These are phyloP conservation scores for Trematomus bernacchii DNA, from an alignment of 2,797 vertebrate genomes.

Conservation along the genomic window DNA sequence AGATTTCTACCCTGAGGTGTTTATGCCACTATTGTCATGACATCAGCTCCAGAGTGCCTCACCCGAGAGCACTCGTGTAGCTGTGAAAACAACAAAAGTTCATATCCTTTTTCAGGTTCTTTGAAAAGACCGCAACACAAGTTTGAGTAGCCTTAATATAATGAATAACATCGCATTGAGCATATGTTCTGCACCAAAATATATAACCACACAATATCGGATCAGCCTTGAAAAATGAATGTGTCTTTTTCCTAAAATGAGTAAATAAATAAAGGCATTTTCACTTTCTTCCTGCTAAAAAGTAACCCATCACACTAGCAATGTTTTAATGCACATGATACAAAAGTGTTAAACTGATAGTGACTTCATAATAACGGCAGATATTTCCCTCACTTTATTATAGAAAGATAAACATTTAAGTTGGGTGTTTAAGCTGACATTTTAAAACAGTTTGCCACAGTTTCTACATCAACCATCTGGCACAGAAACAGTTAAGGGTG, in stretches of 20 bases:
- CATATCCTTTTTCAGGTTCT: slow-evolving; percentile 8
- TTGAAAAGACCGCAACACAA: not conserved
- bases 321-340: not conserved
- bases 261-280: not conserved
- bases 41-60: slow-evolving; percentile 62
- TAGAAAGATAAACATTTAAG: not conserved
- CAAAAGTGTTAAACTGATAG: too few species aligned
- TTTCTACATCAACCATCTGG: slow-evolving; percentile 24
- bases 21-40: slow-evolving; percentile 72
- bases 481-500: slow-evolving; percentile 60
- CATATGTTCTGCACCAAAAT: not conserved
- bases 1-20: slow-evolving; percentile 61
- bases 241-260: not conserved
- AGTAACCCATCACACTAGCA: not conserved
- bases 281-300: not conserved
- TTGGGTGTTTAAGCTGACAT: not conserved
- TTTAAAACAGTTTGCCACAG: not conserved
- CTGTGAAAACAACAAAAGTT: slow-evolving; percentile 48
- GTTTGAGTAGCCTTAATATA: not conserved
- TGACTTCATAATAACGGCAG: not conserved
- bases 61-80: slow-evolving; percentile 18
- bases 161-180: not conserved
- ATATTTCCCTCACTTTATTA: not conserved
- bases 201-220: too few species aligned
- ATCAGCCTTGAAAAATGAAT: not conserved